phyloP scores from a whole-genome alignment of 1,140 invertebrate genomes.

The Lordiphosa clarofinis region DNA sequence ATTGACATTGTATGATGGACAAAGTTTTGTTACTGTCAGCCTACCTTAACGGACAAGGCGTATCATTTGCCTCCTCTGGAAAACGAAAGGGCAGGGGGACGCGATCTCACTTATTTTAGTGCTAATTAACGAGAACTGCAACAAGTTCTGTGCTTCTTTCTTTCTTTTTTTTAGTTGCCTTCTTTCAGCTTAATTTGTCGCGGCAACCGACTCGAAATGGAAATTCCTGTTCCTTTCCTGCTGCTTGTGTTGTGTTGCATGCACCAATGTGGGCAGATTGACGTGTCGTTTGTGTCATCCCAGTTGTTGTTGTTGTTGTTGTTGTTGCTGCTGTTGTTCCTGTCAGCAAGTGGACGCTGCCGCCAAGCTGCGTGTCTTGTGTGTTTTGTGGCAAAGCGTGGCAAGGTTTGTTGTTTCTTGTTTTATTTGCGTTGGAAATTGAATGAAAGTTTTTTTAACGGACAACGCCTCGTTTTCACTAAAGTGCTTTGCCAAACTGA shows the following conservation, averaged over 20 bases:
- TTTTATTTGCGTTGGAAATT: constrained; percentile 38
- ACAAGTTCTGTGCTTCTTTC: constrained; percentile 39
- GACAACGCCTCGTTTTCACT: constrained; percentile 60
- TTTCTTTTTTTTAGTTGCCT: constrained; percentile 12
- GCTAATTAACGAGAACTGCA: constrained; percentile 73
- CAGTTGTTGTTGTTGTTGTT: too few species aligned
- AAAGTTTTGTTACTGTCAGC: not conserved
- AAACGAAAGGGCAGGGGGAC: constrained; percentile 48
- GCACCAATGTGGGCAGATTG: constrained; percentile 44
- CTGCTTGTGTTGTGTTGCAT: constrained; percentile 39
- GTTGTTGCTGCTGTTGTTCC: constrained; percentile 25
- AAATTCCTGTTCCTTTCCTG: constrained; percentile 56
- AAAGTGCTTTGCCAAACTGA: constrained; percentile 44
- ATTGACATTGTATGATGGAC: constrained; percentile 73
- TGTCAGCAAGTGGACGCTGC: constrained; percentile 40
- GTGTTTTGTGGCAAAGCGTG: constrained; percentile 29
- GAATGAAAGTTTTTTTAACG: constrained; percentile 63
- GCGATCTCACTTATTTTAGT: constrained; percentile 54
- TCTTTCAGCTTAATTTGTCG: constrained; percentile 74
- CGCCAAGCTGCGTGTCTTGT: constrained; percentile 28
- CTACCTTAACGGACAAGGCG: constrained; percentile 65
- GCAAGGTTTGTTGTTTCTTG: constrained; percentile 32
- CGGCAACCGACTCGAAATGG: constrained; percentile 58
- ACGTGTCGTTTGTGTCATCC: constrained; percentile 55
- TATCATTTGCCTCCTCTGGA: constrained; percentile 61